Base-by-base conservation (phyloP, 2,113 vertebrate genomes). In the Epinephelus fuscoguttatus region DNA sequence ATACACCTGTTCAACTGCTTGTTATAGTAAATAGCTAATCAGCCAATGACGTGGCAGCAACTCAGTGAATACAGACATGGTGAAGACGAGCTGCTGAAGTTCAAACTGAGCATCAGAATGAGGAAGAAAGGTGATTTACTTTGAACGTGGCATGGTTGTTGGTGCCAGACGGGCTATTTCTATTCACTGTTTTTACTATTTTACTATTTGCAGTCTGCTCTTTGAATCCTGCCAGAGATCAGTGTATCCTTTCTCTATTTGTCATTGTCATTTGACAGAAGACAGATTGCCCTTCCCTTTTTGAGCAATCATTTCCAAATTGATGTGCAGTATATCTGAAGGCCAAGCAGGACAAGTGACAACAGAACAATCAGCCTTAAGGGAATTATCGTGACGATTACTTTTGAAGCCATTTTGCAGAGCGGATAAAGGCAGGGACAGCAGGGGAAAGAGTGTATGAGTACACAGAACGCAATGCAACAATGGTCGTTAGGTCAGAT, bases 311-410 rank as follows among this genome's bases (percentile, higher is more conserved):
- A 69, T 75, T 78, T 82, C n/a, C 8, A 67, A 73, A 87, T 19
- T 81, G 77, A 75, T 49, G 69, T 50, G 3, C 18, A 50, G 37
- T 52, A n/a, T 30, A 55, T 52, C 45, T 69, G 56, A 70, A 81
- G 70, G 30, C 37, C 68, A 21, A 70, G 47, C 27, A 25, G 57
- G 37, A 81, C 33, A 50, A 81, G 17, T 19, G 0, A 19, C 60
- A 80, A 82, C 84, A 75, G 67, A 80, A 59, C 60, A 15, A 75
- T 67, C 74, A 59, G 60, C 5, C 69, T 78, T 40, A 61, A 53
- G 30, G 6, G 73, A 56, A 23, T 76, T 55, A 77, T 75, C 85
- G 75, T 25, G 23, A 64, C 25, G 2, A 57, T 80, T 76, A 76
- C 67, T 74, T 78, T 64, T 42, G 72, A 62, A 30, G 30, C 33